Evolutionary conservation across 2,113 vertebrate genomes (phyloP).

Genomic region (Sinocyclocheilus rhinocerous): DNA sequence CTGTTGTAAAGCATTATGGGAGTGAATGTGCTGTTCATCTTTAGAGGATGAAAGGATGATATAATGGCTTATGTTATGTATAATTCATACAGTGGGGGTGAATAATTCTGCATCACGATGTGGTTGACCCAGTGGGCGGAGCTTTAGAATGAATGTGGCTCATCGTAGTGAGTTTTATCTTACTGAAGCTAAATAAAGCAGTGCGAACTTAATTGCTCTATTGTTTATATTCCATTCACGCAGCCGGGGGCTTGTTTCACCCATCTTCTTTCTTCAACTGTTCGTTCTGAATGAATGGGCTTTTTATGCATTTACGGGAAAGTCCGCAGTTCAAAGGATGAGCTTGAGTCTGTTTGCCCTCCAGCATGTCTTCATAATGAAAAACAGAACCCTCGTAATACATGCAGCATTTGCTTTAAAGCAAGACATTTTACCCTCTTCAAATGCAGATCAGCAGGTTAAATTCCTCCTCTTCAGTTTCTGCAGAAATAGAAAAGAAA

Average conservation of each 20-base stretch:
- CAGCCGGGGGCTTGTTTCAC: not conserved
- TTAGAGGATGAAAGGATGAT: not conserved
- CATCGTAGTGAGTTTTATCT: not conserved
- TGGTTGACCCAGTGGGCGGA: conserved; percentile 11
- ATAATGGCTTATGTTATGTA: conserved; percentile 1
- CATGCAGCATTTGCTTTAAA: conserved; percentile 33
- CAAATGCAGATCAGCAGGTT: conserved; percentile 10
- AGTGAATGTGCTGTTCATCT: not conserved
- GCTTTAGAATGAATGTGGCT: conserved; percentile 11
- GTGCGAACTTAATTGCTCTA: conserved; percentile 13
- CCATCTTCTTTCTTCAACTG: conserved; percentile 5
- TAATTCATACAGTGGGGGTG: conserved; percentile 7
- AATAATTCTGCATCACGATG: not conserved
- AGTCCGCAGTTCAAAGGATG: conserved; percentile 29
- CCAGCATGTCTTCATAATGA: conserved; percentile 10
- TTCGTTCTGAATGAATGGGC: conserved; percentile 33
- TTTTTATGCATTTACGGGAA: conserved; percentile 38
- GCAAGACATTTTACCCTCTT: conserved; percentile 13
- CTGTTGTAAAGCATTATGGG: not conserved
- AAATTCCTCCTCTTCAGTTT: conserved; percentile 6
- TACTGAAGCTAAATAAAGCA: conserved; percentile 47
- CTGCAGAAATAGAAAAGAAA: not conserved
- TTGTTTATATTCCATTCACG: conserved; percentile 47
- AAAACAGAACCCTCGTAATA: conserved; percentile 16
- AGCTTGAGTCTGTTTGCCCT: conserved; percentile 19